Evolutionary conservation across 2,113 vertebrate genomes (phyloP), one percentile per base, ranked within the genome.

Genomic region (Aegithalos caudatus): DNA sequence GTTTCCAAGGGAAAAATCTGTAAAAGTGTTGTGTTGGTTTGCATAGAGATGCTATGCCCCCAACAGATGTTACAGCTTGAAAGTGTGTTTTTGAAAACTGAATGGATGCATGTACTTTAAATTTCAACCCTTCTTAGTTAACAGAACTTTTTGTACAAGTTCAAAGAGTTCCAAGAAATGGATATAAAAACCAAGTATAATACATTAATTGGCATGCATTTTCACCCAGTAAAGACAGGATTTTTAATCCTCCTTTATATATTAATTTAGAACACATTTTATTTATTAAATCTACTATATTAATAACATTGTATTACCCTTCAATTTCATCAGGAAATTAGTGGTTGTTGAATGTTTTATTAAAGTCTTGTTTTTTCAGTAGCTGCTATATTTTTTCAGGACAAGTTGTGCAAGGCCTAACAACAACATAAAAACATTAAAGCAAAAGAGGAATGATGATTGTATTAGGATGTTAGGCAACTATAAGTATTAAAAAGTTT

Each of bases 271-370:
- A 80, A 44, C 38, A 82, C 7, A 67, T 84, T 88, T 94, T 81
- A 87, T 90, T 94, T 95, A 92, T 81, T 50, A 94, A 94, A 86
- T 38, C 37, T 93, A 94, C 14, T 9, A 71, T 53, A 72, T 6
- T 19, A 78, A 84, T 92, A 93, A 86, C 74, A 92, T 51, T 77
- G 60, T 25, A 91, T 88, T 84, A 93, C 27, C 10, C 58, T 95
- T 95, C 79, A 78, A 77, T 72, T 96, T 73, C 58, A 88, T 50
- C 62, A 81, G 57, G 79, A 97, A 88, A 94, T 45, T n/a, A n/a
- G 51, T 50, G 90, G 66, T 85, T 93, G 67, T 64, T 62, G 58
- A 89, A 73, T 48, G 8, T 69, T 80, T 96, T 93, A 80, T 44
- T 90, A 72, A 61, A 81, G 56, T 90, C 19, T 60, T 62, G 38